Evolutionary conservation across 1,140 invertebrate genomes (phyloP), one percentile per base, ranked within the genome.

Genomic region (Lutraria rhynchaena): DNA sequence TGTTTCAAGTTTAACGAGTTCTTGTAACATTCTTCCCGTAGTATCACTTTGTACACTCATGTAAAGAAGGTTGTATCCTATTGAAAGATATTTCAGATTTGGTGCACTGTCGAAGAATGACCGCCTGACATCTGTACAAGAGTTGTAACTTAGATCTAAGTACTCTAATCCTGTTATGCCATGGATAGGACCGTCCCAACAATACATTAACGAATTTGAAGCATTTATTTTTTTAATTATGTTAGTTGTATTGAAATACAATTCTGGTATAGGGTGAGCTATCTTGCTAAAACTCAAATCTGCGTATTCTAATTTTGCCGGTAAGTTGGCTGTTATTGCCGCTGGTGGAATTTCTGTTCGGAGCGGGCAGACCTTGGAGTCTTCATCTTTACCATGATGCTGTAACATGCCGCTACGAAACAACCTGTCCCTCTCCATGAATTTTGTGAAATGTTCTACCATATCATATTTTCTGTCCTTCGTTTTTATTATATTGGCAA

Each of bases 241-340:
- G 49, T 81, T 81, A n/a, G 33, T 81, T 19, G n/a, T 9, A 49
- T 31, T 49, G 22, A 80, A 13, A 44, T 29, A 3, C 1, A 69
- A 17, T 27, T 80, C 33, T 11, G 9, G 22, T 9, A 70, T 60
- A 31, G 76, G 49, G 7, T 9, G 0, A 0, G 31, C 63, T 3
- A 70, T 19, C 11, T 80, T 70, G 19, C 63, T 67, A 49, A 57
- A 13, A 41, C 76, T 80, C 1, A 80, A 15, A 70, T 80, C 76
- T 7, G 70, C 7, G 9, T 29, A 41, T 37, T 69, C 51, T 9
- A 80, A 27, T 19, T 80, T 80, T 2, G 63, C 51, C 17, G 76
- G 76, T n/a, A 80, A 11, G 24, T 27, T 58, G 15, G 22, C 58
- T 9, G 37, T 63, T 3, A 75, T 31, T 13, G 57, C 46, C 2